Evolutionary conservation across 2,888 invertebrate species (phyloP), one percentile per base, ranked within the genome.

Genomic region (Drosophila phalerata): DNA sequence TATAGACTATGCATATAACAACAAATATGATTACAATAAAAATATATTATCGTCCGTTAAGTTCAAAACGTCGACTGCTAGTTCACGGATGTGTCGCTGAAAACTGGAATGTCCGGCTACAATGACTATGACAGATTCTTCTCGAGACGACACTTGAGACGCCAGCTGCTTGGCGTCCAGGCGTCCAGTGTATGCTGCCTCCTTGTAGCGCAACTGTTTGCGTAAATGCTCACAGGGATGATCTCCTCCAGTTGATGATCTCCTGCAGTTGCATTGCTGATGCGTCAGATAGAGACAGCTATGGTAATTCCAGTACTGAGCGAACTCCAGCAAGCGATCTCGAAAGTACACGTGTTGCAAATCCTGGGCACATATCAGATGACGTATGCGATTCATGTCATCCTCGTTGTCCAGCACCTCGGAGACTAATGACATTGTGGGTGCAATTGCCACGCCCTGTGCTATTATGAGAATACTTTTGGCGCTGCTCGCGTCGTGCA

Each of bases 371-470:
- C 96, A 95, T 85, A 94, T 96, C 62, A 94, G 91, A 71, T 97
- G 93, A 61, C 93, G 91, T 38, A 97, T 88, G 88, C 93, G 93
- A 0, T 95, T 95, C 80, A 95, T 94, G 85, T 96, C 96, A 30
- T 95, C 94, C 76, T 96, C 96, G 92, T 97, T 94, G 22, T 93
- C 88, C 53, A 97, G 83, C 72, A 96, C 93, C 38, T 93, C 91
- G 32, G 94, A 92, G 55, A 96, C 94, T 11, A 97, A 93, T 15
- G 94, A 93, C 79, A 94, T 93, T 85, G 96, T 94, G 28, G 97
- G 95, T 17, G 96, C 95, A 72, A 97, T 94, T 0, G 96, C 97
- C 25, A 96, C 96, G 0, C 97, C 97, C 89, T 96, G 96, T 48
- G 95, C 94, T 45, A 95, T 91, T 88, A 95, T 93, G 1, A 94